phyloP scores from a whole-genome alignment of 2,888 invertebrate genomes.

The Perithous albicinctus region DNA sequence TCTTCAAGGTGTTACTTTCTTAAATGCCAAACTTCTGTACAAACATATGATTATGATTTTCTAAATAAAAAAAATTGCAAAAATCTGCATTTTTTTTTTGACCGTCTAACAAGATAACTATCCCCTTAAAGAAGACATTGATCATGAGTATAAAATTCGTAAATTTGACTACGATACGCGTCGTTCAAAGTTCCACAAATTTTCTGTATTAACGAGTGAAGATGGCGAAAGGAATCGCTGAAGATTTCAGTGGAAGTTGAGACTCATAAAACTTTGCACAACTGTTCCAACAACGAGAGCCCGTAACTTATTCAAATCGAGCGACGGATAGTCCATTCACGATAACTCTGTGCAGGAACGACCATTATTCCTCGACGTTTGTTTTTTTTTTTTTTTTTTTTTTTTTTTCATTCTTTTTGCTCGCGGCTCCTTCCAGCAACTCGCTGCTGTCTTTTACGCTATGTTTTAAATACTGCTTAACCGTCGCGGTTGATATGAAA shows the following conservation, averaged over 20 bases:
- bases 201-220: conserved; percentile 15
- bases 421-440: not conserved
- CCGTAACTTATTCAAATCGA: conserved; percentile 4
- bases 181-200: conserved; percentile 7
- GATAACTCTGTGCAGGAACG: not conserved
- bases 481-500: conserved; percentile 40
- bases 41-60: too few relatives aligned
- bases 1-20: too few relatives aligned
- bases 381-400: too few relatives aligned
- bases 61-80: too few relatives aligned
- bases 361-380: conserved; percentile 8
- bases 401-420: too few relatives aligned
- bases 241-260: not conserved
- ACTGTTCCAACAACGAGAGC: not conserved
- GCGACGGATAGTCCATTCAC: conserved; percentile 1
- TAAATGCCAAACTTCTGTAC: too few relatives aligned
- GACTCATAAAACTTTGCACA: not conserved
- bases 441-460: conserved; percentile 30
- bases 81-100: too few relatives aligned
- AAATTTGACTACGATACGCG: not conserved
- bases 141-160: not conserved
- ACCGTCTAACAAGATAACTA: too few relatives aligned
- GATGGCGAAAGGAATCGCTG: conserved; percentile 3
- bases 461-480: conserved; percentile 52
- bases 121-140: not conserved